These are phyloP conservation scores for Nerophis lumbriciformis DNA, from an alignment of 2,113 vertebrate genomes.

Conservation along the genomic window DNA sequence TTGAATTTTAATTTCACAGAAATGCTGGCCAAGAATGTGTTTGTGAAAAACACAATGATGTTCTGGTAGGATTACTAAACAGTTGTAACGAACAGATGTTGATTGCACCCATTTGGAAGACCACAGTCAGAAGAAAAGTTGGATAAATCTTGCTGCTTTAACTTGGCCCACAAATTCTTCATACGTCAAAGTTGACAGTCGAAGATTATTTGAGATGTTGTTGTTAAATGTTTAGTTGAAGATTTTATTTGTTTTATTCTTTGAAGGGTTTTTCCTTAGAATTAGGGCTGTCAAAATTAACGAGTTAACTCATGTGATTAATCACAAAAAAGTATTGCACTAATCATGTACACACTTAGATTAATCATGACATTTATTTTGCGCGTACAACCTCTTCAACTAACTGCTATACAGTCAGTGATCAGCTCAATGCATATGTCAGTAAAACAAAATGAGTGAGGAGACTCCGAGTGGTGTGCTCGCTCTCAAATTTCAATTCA, in stretches of 20 bases:
- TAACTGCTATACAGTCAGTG: too few species aligned
- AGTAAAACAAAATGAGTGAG: too few species aligned
- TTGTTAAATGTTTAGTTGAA: constrained; percentile 61
- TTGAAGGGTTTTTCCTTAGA: constrained; percentile 56
- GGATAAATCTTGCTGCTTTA: constrained; percentile 27
- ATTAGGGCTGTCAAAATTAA: neutral
- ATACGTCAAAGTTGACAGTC: constrained; percentile 50
- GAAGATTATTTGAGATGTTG: constrained; percentile 51
- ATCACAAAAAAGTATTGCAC: too few species aligned
- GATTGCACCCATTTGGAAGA: constrained; percentile 43
- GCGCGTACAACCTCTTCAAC: too few species aligned
- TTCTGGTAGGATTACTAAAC: constrained; percentile 34
- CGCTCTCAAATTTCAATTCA: too few species aligned
- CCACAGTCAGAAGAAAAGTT: constrained; percentile 28
- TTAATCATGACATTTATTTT: too few species aligned
- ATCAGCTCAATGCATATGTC: too few species aligned
- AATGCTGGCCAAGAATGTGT: constrained; percentile 32
- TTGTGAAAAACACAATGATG: constrained; percentile 22
- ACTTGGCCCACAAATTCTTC: constrained; percentile 39
- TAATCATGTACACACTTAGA: too few species aligned
- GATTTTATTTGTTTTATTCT: constrained; percentile 41
- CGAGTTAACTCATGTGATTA: too few species aligned
- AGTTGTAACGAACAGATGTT: constrained; percentile 41
- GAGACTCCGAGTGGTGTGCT: too few species aligned
- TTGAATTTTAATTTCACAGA: constrained; percentile 26